These are phyloP conservation scores for Caenorhabditis afra DNA, from an alignment of 2,888 invertebrate species.

Conservation along the genomic window DNA sequence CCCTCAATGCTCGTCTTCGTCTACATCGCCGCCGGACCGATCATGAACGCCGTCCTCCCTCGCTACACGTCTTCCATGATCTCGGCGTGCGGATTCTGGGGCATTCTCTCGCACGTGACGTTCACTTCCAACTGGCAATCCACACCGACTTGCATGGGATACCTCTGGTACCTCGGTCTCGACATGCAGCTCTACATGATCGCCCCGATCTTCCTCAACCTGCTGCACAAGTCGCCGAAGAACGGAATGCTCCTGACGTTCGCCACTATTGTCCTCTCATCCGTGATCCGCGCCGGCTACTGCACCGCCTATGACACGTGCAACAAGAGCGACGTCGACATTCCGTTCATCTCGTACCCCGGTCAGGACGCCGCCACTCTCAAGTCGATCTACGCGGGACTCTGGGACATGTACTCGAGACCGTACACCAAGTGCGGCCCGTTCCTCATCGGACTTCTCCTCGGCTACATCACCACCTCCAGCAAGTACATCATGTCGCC, in stretches of 20 bases:
- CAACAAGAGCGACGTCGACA: conserved; percentile 79
- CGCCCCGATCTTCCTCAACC: conserved; percentile 75
- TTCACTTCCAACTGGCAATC: conserved; percentile 76
- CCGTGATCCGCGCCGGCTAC: conserved; percentile 70
- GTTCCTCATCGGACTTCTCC: conserved; percentile 75
- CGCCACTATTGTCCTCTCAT: conserved; percentile 58
- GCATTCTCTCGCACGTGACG: conserved; percentile 72
- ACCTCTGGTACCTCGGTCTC: conserved; percentile 79
- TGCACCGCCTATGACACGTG: conserved; percentile 75
- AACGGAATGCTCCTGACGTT: conserved; percentile 48
- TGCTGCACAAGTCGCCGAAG: conserved; percentile 65
- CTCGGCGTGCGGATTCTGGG: conserved; percentile 71
- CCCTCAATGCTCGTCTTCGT: conserved; percentile 76
- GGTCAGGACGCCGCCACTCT: conserved; percentile 64
- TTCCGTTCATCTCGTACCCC: conserved; percentile 79
- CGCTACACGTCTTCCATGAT: conserved; percentile 76
- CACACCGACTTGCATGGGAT: conserved; percentile 78
- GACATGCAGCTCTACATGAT: conserved; percentile 78
- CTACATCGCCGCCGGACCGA: conserved; percentile 73
- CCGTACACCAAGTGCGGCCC: conserved; percentile 79
- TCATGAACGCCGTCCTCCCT: conserved; percentile 69
- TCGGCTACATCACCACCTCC: conserved; percentile 69
- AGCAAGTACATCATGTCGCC: conserved; percentile 40
- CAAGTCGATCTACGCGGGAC: conserved; percentile 71
- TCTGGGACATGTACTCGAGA: conserved; percentile 78